Evolutionary conservation across 2,113 vertebrate species (phyloP), one percentile per base, ranked within the genome.

Genomic region (Rhinolophus sinicus): DNA sequence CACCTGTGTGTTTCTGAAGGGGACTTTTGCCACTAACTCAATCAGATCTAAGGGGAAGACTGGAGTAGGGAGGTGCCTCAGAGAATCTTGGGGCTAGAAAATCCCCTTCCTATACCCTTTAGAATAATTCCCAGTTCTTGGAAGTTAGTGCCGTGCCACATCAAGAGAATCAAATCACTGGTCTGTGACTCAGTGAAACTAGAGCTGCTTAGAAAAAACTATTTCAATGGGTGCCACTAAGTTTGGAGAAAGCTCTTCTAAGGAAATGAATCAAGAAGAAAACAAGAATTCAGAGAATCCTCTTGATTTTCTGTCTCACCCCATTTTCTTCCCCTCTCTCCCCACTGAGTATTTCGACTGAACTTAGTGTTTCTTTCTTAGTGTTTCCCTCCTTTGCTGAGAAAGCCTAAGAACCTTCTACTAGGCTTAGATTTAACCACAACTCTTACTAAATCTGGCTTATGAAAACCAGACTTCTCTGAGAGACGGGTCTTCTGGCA

Each of bases 381-480:
- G 94, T 65, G 50, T 97, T 93, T 89, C 96, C 97, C 97, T 96
- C 47, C 78, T 88, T 92, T 96, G 97, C 97, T 95, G 86, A 97
- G 96, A 98, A 98, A 98, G 81, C 81, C 54, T 96, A 96, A 91
- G 93, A 97, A 90, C 95, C 97, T 96, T 98, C 97, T 86, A 35
- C 95, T 97, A 81, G 95, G 89, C 97, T 98, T 97, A 97, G 92
- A 96, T 98, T 98, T 98, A 98, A 98, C 98, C 95, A 70, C 98
- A 98, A 97, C 93, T 98, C 97, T 98, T 97, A 97, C 97, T 98
- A 97, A 98, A 98, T 98, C 93, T 98, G 97, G 97, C 92, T 99
- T 98, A 99, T 98, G 98, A 98, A 98, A 99, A 98, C 98, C 99
- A 99, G 98, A 98, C 97, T 98, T 97, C 98, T 97, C 98, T 97